phyloP scores from a whole-genome alignment of 2,113 vertebrate species.

The Centropus unirufus region DNA sequence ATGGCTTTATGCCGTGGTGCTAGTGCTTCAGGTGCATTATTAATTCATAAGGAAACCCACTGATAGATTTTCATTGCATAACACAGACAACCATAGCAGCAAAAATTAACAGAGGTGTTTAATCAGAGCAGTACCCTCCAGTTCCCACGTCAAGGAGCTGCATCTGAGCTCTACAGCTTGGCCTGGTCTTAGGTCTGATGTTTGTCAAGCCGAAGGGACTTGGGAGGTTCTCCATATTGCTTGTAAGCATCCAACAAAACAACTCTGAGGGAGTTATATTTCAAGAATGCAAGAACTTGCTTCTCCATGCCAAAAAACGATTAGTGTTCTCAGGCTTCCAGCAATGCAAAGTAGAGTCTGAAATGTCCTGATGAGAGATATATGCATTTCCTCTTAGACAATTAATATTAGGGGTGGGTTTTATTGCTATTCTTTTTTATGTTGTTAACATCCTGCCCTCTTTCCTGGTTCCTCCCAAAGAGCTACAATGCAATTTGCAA shows the following conservation, averaged over 20 bases:
- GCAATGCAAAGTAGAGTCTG: constrained; percentile 66
- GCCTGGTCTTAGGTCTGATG: background rate
- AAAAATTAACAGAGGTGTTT: background rate
- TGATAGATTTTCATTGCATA: background rate
- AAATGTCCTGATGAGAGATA: constrained; percentile 72
- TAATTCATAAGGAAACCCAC: background rate
- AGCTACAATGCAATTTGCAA: constrained; percentile 62
- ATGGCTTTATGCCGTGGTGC: background rate
- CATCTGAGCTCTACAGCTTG: background rate
- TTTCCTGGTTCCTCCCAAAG: constrained; percentile 70
- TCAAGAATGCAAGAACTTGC: constrained; percentile 60
- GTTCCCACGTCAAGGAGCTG: background rate
- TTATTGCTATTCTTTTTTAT: constrained; percentile 72
- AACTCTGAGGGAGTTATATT: constrained; percentile 65
- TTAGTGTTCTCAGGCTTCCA: constrained; percentile 67
- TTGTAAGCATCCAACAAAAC: constrained; percentile 65
- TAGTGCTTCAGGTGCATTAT: background rate
- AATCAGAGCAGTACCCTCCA: background rate
- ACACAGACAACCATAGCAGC: background rate
- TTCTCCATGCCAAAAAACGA: constrained; percentile 60
- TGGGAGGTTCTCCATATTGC: constrained; percentile 36
- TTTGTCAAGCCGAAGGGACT: background rate
- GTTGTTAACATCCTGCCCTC: constrained; percentile 71
- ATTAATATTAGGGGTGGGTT: constrained; percentile 72
- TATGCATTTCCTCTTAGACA: constrained; percentile 71